Evolutionary conservation across 2,888 invertebrate genomes (phyloP).

Genomic region (Cryptus viduatorius): DNA sequence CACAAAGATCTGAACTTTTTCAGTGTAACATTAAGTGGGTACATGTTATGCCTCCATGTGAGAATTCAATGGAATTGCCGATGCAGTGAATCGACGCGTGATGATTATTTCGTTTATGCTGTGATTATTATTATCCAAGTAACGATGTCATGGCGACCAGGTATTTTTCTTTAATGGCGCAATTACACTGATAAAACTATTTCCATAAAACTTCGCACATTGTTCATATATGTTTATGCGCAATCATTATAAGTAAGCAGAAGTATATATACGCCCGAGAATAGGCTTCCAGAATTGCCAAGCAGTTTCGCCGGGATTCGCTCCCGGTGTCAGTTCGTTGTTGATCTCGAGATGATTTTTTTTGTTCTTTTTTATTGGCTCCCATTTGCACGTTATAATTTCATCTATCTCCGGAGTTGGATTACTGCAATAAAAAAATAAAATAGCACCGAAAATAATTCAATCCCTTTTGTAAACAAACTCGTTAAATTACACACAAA

Average conservation of each 20-base stretch:
- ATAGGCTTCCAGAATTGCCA: slow-evolving; percentile 72
- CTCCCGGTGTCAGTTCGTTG: slow-evolving; percentile 62
- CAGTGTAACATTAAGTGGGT: neutral
- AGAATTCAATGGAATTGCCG: neutral
- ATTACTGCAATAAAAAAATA: slow-evolving; percentile 68
- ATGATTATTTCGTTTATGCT: neutral
- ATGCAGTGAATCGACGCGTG: neutral
- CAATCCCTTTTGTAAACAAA: neutral
- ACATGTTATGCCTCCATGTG: neutral
- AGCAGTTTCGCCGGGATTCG: slow-evolving; percentile 61
- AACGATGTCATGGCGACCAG: no score
- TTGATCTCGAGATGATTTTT: slow-evolving; percentile 74
- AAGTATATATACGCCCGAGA: neutral
- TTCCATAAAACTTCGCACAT: neutral
- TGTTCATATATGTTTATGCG: neutral
- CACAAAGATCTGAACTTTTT: neutral
- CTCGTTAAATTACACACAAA: neutral
- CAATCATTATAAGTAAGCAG: neutral
- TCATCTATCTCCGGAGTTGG: slow-evolving; percentile 75
- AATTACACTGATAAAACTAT: no score
- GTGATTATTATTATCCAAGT: no score
- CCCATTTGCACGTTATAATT: slow-evolving; percentile 72
- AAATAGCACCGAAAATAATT: neutral
- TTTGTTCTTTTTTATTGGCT: slow-evolving; percentile 64
- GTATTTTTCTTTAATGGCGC: no score